Evolutionary conservation across 2,888 invertebrate genomes (phyloP).

Genomic region (Poecilobothrus nobilitatus): DNA sequence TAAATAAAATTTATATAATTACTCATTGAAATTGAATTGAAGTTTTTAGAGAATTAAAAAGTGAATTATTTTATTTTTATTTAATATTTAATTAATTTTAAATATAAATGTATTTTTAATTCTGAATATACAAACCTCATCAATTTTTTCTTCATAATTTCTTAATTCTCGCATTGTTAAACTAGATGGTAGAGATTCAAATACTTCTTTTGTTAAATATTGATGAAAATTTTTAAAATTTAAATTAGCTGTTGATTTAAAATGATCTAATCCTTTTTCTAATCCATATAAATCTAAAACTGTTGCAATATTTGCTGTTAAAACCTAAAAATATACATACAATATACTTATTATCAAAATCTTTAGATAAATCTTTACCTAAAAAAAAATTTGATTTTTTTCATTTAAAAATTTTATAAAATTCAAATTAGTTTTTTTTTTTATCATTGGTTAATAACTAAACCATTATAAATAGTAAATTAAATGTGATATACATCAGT

Average conservation of each 20-base stretch:
- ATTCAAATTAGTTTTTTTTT: background rate
- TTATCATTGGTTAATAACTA: background rate
- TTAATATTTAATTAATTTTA: too few species aligned
- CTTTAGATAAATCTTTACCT: too few species aligned
- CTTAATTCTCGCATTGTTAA: slow-evolving; percentile 50
- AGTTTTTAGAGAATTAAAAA: too few species aligned
- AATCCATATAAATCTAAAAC: slow-evolving; percentile 67
- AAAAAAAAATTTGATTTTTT: slow-evolving; percentile 9
- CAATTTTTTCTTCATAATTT: slow-evolving; percentile 57
- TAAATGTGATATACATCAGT: too few species aligned
- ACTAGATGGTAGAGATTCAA: slow-evolving; percentile 56
- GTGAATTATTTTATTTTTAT: too few species aligned
- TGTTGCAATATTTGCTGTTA: slow-evolving; percentile 74
- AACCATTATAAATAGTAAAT: too few species aligned
- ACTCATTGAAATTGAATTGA: too few species aligned
- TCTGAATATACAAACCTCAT: slow-evolving; percentile 50
- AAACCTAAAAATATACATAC: slow-evolving; percentile 58
- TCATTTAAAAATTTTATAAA: background rate
- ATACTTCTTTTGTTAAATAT: slow-evolving; percentile 68
- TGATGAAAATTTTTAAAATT: slow-evolving; percentile 67
- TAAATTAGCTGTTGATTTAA: slow-evolving; percentile 57
- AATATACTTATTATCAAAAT: too few species aligned
- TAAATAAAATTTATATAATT: too few species aligned
- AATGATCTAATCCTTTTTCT: slow-evolving; percentile 71
- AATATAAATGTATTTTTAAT: too few species aligned